Evolutionary conservation across 2,797 vertebrate genomes (phyloP).

Genomic region (Tokudaia tokunoshimensis): DNA sequence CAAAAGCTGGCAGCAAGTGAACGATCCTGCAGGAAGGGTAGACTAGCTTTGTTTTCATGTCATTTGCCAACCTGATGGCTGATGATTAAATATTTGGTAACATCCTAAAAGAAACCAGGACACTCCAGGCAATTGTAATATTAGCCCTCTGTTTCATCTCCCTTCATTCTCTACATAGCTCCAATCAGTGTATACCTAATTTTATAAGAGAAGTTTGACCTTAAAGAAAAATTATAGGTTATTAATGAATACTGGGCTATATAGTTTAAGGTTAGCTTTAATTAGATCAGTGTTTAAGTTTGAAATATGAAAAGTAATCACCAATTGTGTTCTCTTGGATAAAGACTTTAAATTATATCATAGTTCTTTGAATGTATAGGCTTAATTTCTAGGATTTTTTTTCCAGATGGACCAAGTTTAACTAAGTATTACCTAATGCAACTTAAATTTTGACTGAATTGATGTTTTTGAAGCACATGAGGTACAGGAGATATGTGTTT

Average conservation of each 20-base stretch:
- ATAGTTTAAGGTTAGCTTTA: slow-evolving; percentile 10
- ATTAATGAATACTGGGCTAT: slow-evolving; percentile 12
- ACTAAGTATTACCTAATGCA: slow-evolving; percentile 23
- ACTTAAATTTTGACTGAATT: slow-evolving; percentile 42
- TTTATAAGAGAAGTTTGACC: slow-evolving; percentile 6
- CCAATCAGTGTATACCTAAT: neutral
- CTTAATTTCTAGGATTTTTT: slow-evolving; percentile 28
- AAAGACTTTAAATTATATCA: neutral
- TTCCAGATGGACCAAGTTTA: neutral
- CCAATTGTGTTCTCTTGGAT: neutral
- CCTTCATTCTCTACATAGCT: neutral
- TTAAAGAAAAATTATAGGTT: neutral
- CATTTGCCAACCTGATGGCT: slow-evolving; percentile 49
- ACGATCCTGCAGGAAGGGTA: neutral
- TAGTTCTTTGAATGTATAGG: neutral
- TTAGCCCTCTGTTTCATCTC: neutral
- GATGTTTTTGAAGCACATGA: slow-evolving; percentile 41
- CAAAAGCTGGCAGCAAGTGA: slow-evolving; percentile 37
- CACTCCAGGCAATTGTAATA: neutral
- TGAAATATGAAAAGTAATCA: slow-evolving; percentile 57
- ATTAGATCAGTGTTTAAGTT: slow-evolving; percentile 48
- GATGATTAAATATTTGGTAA: slow-evolving; percentile 58
- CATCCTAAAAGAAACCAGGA: slow-evolving; percentile 27
- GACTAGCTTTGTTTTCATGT: slow-evolving; percentile 42
- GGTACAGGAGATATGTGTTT: neutral